Conservation (phyloP, 1,140 invertebrate genomes). For the Pinna nobilis region DNA sequence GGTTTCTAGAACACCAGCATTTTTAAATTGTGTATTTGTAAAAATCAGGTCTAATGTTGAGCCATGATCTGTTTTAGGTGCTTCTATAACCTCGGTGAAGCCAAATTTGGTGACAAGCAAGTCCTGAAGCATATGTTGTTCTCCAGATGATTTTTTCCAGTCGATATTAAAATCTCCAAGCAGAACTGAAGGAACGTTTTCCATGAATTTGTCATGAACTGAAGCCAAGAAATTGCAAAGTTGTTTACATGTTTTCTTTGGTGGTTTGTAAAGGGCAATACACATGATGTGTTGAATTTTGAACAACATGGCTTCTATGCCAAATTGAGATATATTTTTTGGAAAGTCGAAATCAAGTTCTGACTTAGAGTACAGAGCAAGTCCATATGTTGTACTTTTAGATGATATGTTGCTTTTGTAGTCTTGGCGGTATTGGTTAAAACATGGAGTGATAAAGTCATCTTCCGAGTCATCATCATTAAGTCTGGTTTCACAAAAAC, state of each 20-base stretch:
- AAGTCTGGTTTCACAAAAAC: constrained; percentile 22
- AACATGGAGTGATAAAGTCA: not conserved
- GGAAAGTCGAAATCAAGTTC: not conserved
- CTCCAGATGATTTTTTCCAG: not conserved
- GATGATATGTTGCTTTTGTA: not conserved
- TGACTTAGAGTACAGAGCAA: constrained; percentile 4
- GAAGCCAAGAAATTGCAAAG: not conserved
- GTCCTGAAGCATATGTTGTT: not conserved
- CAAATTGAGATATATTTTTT: not conserved
- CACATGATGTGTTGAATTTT: not conserved
- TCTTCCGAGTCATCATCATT: not conserved
- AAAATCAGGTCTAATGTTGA: constrained; percentile 12
- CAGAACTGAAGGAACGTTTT: not conserved
- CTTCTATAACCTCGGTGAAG: not conserved
- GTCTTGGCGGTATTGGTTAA: constrained; percentile 12
- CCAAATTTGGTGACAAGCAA: not conserved
- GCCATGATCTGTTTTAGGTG: not conserved
- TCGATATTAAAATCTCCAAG: constrained; percentile 29
- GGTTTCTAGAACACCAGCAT: not conserved
- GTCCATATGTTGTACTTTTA: constrained; percentile 9
- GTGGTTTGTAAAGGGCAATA: constrained; percentile 14
- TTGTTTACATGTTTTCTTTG: not conserved
- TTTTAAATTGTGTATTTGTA: constrained; percentile 4
- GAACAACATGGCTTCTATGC: not conserved
- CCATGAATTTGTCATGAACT: not conserved